phyloP scores from a whole-genome alignment of 2,888 invertebrate species.

The Caenorhabditis sp. region DNA sequence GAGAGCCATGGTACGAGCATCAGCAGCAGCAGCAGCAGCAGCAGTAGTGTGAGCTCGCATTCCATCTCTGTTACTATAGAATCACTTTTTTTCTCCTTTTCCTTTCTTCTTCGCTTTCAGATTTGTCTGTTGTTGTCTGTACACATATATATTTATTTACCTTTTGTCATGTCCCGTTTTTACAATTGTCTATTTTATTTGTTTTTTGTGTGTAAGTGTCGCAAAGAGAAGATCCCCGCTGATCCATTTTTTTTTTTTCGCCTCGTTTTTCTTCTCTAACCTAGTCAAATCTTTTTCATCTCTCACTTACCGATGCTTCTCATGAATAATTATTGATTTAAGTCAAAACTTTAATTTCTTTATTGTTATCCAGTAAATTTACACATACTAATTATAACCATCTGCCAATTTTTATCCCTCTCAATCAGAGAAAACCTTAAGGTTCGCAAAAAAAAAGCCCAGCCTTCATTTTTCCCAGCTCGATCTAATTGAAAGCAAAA shows the following conservation, averaged over 20 bases:
- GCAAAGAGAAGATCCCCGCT: conserved; percentile 2
- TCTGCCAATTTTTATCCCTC: too few relatives aligned
- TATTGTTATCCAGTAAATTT: too few relatives aligned
- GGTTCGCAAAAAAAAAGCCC: too few relatives aligned
- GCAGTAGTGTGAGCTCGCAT: not conserved
- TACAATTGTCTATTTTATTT: conserved; percentile 11
- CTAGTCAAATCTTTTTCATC: not conserved
- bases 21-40: not conserved
- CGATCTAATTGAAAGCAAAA: too few relatives aligned
- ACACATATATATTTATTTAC: not conserved
- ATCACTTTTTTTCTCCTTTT: conserved; percentile 5
- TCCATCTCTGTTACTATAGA: not conserved
- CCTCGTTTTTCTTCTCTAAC: conserved; percentile 6
- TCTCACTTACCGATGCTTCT: not conserved
- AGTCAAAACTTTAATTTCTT: not conserved
- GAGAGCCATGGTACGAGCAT: conserved; percentile 2
- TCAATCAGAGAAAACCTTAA: too few relatives aligned
- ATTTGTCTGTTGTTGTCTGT: conserved; percentile 4
- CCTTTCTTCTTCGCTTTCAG: not conserved
- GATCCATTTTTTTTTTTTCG: conserved; percentile 6
- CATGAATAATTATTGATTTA: not conserved
- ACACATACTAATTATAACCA: too few relatives aligned
- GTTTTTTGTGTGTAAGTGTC: conserved; percentile 3
- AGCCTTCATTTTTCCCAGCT: too few relatives aligned
- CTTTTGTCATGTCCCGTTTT: conserved; percentile 7